Conservation (phyloP, 2,888 invertebrate genomes). For the Oconnorella tubifera region DNA sequence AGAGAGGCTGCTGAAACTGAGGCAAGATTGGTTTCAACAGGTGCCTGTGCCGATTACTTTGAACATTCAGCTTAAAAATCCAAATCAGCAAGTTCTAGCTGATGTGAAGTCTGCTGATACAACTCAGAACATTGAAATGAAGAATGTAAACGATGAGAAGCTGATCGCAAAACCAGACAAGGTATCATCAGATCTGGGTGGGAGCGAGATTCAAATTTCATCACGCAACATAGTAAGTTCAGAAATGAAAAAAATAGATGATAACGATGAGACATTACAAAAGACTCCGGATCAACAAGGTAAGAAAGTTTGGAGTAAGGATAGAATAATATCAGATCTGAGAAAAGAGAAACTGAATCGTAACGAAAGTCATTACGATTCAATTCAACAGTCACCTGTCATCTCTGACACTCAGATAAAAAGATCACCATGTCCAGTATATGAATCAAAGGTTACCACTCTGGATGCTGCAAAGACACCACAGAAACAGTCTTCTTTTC, state of each 20-base stretch:
- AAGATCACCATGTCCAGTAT: too few species aligned
- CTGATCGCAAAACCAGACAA: neutral
- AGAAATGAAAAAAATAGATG: too few species aligned
- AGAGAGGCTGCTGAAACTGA: constrained; percentile 4
- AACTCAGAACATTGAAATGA: neutral
- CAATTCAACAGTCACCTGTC: too few species aligned
- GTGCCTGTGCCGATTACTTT: neutral
- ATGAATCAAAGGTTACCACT: neutral
- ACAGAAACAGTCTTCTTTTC: too few species aligned
- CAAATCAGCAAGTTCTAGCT: too few species aligned
- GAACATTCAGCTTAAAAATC: neutral
- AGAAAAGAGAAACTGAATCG: neutral
- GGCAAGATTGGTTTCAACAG: constrained; percentile 11
- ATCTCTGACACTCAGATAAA: too few species aligned
- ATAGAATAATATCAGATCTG: constrained; percentile 5
- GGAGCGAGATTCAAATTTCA: neutral
- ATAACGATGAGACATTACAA: too few species aligned
- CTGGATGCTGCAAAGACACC: neutral
- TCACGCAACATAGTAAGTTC: too few species aligned
- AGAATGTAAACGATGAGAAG: neutral
- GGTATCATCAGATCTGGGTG: neutral
- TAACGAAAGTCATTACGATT: neutral
- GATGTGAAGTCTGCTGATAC: neutral
- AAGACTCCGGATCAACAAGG: neutral
- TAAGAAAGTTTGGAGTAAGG: neutral